A percentile compares a stretch with the other conserved stretches of the same genome.
Conservation (phyloP, 2,797 vertebrate genomes). For the Prionace glauca region DNA sequence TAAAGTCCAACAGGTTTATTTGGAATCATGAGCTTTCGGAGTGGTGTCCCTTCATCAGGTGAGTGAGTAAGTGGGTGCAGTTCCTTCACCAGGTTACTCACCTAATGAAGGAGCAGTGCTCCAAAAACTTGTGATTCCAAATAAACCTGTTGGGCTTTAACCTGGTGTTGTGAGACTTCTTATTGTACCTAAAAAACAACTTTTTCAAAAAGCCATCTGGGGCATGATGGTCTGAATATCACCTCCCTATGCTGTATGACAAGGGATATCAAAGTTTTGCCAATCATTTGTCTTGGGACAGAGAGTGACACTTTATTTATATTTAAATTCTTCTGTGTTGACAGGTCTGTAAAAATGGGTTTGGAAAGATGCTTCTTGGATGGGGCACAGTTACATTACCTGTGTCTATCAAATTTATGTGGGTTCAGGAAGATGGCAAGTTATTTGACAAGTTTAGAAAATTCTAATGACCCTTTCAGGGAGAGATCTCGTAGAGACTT, state of each 20-base stretch:
- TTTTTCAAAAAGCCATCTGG: not conserved
- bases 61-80: no score
- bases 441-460: not conserved
- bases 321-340: not conserved
- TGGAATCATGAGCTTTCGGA: no score
- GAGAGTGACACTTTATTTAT: not conserved
- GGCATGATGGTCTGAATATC: not conserved
- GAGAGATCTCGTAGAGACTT: no score
- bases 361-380: not conserved
- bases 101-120: no score
- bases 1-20: no score
- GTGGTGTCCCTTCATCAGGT: no score
- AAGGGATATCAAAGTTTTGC: not conserved
- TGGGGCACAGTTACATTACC: not conserved
- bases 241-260: not conserved
- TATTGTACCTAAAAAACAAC: no score
- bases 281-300: not conserved
- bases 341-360: not conserved
- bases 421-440: not conserved
- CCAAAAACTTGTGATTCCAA: no score
- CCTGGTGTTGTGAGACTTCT: no score
- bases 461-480: not conserved
- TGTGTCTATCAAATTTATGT: not conserved
- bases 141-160: no score
- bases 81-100: no score